Evolutionary conservation across 2,113 vertebrate genomes (phyloP), one percentile per base, ranked within the genome.

Genomic region (Oxygymnocypris stewartii): DNA sequence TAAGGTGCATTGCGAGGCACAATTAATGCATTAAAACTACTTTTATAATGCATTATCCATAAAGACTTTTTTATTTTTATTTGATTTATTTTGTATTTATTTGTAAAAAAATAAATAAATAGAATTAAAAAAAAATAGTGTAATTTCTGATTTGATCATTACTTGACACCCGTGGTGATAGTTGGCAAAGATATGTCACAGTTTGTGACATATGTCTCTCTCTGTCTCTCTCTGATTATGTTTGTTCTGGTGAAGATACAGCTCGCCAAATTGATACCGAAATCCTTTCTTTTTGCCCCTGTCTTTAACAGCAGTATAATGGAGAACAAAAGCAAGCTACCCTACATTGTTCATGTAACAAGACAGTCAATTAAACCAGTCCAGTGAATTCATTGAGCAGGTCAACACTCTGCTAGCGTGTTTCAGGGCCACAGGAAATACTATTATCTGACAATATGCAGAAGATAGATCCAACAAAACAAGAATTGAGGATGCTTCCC

Each of bases 391-490:
- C 42, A 82, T 82, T 67, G 49, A 31, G 37, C 14, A 16, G 79
- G 59, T 67, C 42, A 49, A 8, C 37, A 4, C 40, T 59, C 7
- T 42, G 23, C 57, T 28, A 81, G 59, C 5, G 0, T 44, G 40
- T 49, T 18, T 67, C n/a, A 28, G n/a, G 67, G 2, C n/a, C 61
- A 20, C 77, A 31, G 14, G 25, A 51, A n/a, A 79, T 79, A 20
- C 37, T 81, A 81, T 81, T 81, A 81, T 81, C 35, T 44, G 57
- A 20, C 59, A 67, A 82, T 61, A 82, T 67, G 4, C 23, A 31
- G 42, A 67, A 82, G 9, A 67, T 31, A 35, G 57, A 28, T 23
- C 57, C 40, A 67, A 47, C 14, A 47, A 47, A 49, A 31, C 47
- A 4, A 82, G 14, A 82, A 28, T 5, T 44, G 79, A 20, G 40